A percentile compares a stretch with the other conserved stretches of the same genome.
Evolutionary conservation across 2,113 vertebrate genomes (phyloP).

Genomic region (Triplophysa dalaica): DNA sequence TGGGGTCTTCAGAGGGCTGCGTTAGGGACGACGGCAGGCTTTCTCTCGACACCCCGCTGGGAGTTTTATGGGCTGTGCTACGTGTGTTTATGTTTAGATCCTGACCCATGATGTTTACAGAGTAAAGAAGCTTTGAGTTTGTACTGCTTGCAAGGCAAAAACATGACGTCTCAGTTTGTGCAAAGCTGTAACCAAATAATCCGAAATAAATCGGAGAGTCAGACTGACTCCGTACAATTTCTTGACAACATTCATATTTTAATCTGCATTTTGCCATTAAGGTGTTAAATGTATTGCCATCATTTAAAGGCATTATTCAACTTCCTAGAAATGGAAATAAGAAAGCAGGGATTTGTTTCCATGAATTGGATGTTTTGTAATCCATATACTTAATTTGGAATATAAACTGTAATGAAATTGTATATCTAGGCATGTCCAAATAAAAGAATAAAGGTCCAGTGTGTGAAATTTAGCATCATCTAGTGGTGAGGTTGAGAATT

Average conservation of each 20-base stretch:
- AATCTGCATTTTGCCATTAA: neutral
- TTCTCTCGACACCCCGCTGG: conserved; percentile 23
- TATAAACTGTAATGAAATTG: too few species aligned
- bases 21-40: conserved; percentile 15
- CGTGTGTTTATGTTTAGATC: conserved; percentile 30
- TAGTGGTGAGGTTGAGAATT: too few species aligned
- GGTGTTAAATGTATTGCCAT: too few species aligned
- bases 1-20: conserved; percentile 31
- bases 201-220: too few species aligned
- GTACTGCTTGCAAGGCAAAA: conserved; percentile 26
- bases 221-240: too few species aligned
- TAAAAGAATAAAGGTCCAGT: too few species aligned
- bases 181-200: neutral
- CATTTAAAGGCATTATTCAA: neutral
- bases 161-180: neutral
- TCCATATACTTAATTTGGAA: too few species aligned
- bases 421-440: neutral
- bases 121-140: conserved; percentile 19
- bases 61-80: conserved; percentile 24
- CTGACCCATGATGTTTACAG: conserved; percentile 26
- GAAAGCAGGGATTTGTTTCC: too few species aligned
- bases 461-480: too few species aligned
- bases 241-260: too few species aligned
- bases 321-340: neutral
- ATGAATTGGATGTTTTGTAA: too few species aligned